Conservation (phyloP, 1,140 invertebrate genomes). For the Ips typographus region DNA sequence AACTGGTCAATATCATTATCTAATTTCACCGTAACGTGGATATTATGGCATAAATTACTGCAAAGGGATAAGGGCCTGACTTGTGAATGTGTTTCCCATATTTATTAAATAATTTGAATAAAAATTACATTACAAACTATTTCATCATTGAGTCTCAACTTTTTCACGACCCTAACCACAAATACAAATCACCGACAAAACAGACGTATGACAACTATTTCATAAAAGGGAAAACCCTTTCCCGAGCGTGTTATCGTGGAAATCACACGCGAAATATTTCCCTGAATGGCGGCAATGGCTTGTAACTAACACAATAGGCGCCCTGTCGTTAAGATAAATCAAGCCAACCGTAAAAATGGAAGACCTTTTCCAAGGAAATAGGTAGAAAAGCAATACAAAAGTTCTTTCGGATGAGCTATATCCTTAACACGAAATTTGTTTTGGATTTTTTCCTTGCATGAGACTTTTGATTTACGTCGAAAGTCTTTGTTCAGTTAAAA, state of each 20-base stretch:
- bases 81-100: too few species aligned
- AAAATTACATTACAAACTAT: too few species aligned
- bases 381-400: slow-evolving; percentile 3
- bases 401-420: slow-evolving; percentile 15
- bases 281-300: slow-evolving; percentile 38
- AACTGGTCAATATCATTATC: too few species aligned
- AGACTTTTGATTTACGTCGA: background rate
- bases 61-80: too few species aligned
- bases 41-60: too few species aligned
- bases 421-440: slow-evolving; percentile 23
- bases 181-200: background rate
- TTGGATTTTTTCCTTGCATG: slow-evolving; percentile 14
- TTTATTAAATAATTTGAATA: too few species aligned
- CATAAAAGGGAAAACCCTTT: slow-evolving; percentile 22
- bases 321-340: slow-evolving; percentile 39
- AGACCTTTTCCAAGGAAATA: slow-evolving; percentile 19
- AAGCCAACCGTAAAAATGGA: slow-evolving; percentile 38
- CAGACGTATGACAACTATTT: slow-evolving; percentile 20
- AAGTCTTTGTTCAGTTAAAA: too few species aligned
- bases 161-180: too few species aligned
- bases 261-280: slow-evolving; percentile 37
- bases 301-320: slow-evolving; percentile 41
- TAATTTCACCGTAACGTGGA: too few species aligned
- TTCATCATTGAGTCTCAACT: too few species aligned
- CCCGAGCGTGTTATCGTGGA: slow-evolving; percentile 29